Evolutionary conservation across 2,888 invertebrate genomes (phyloP).

Genomic region (Melinaea menophilus): DNA sequence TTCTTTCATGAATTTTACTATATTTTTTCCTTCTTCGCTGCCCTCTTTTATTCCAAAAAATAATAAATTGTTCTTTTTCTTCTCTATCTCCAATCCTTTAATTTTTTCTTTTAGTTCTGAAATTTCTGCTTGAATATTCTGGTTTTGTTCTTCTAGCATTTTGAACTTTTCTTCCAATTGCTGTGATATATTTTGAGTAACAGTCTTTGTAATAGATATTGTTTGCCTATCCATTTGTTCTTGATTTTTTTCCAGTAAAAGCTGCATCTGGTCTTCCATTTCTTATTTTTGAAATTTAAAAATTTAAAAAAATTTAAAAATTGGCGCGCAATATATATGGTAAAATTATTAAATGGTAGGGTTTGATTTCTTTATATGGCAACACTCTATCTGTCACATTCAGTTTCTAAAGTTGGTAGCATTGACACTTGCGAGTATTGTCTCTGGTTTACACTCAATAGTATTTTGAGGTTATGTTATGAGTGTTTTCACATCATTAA

Average conservation of each 20-base stretch:
- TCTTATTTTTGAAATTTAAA: not conserved
- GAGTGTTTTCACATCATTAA: conserved; percentile 1
- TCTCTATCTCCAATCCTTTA: conserved; percentile 14
- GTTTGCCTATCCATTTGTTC: conserved; percentile 25
- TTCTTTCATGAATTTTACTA: conserved; percentile 22
- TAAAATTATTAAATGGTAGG: not conserved
- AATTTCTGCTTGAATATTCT: conserved; percentile 15
- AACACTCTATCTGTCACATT: conserved; percentile 12
- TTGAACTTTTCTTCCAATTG: conserved; percentile 19
- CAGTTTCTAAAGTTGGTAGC: conserved; percentile 1
- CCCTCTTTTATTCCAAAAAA: conserved; percentile 16
- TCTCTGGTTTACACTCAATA: conserved; percentile 1
- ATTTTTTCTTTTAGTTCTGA: conserved; percentile 17
- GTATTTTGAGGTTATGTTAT: conserved; percentile 9
- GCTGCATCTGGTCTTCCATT: conserved; percentile 10
- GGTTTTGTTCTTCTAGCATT: conserved; percentile 17
- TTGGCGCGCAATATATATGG: not conserved
- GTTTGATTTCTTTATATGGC: conserved; percentile 9
- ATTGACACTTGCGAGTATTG: conserved; percentile 1
- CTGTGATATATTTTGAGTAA: conserved; percentile 17
- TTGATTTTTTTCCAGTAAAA: conserved; percentile 24
- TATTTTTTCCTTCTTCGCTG: conserved; percentile 15
- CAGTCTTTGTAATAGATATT: conserved; percentile 13
- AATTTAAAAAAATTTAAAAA: no score
- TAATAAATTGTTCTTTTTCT: conserved; percentile 18